Conservation (phyloP, 2,797 vertebrate species). For the Cryptoprocta ferox region DNA sequence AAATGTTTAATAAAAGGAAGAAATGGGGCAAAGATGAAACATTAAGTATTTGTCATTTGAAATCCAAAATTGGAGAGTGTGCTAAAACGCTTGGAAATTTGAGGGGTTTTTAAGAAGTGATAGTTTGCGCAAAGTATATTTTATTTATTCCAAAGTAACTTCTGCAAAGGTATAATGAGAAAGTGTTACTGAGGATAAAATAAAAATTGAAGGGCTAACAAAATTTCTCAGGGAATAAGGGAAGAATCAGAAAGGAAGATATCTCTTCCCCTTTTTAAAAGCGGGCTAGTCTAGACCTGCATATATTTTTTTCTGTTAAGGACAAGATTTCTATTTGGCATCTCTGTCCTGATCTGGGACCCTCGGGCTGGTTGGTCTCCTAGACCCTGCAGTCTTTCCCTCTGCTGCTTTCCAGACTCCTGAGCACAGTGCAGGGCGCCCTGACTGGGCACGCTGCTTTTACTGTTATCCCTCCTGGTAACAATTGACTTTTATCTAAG, state of each 20-base stretch:
- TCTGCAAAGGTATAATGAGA: neutral
- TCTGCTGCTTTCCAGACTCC: neutral
- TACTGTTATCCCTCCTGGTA: neutral
- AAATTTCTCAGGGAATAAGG: neutral
- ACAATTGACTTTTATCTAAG: neutral
- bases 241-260: neutral
- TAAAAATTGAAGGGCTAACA: conserved; percentile 7
- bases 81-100: neutral
- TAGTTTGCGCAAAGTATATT: neutral
- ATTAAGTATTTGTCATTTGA: neutral
- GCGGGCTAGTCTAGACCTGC: neutral
- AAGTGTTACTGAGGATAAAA: neutral
- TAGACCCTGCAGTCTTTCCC: neutral
- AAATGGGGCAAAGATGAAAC: neutral
- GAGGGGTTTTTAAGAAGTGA: conserved; percentile 33
- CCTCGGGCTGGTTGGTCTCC: neutral
- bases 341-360: neutral
- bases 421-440: neutral
- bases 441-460: neutral
- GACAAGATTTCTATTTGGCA: neutral
- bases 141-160: neutral
- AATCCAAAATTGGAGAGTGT: conserved; percentile 24
- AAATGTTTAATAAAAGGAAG: conserved; percentile 24
- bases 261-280: neutral
- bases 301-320: conserved; percentile 4